Percentiles rank a stretch among this genome's conserved stretches.
phyloP scores from a whole-genome alignment of 2,888 invertebrate genomes.

The Drosophila pseudotalamancana region DNA sequence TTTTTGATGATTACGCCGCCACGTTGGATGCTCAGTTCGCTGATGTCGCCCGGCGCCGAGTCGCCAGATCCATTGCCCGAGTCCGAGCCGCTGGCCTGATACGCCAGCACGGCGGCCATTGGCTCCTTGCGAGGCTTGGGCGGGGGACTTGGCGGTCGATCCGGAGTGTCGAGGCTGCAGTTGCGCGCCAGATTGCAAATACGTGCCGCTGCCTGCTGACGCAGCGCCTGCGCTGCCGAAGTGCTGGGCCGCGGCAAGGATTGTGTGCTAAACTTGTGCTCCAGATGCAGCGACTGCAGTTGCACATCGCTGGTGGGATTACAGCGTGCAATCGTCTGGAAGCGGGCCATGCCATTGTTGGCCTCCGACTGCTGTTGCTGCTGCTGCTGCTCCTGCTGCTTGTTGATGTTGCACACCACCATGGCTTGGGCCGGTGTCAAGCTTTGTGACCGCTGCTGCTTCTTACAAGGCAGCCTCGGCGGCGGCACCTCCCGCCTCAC shows the following conservation, averaged over 20 bases:
- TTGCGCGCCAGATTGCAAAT: conserved; percentile 75
- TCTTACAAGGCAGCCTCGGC: conserved; percentile 86
- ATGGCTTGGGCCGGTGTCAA: conserved; percentile 87
- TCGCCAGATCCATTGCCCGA: conserved; percentile 96
- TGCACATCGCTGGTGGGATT: conserved; percentile 75
- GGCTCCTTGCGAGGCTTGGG: conserved; percentile 87
- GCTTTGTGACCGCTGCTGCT: conserved; percentile 91
- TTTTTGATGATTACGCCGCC: conserved; percentile 89
- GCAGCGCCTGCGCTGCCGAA: conserved; percentile 83
- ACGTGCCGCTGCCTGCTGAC: conserved; percentile 85
- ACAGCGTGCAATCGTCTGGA: conserved; percentile 82
- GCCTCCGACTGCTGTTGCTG: conserved; percentile 50
- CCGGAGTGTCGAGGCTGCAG: conserved; percentile 85
- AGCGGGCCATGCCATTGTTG: conserved; percentile 60
- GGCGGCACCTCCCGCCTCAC: conserved; percentile 85
- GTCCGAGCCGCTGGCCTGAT: conserved; percentile 94
- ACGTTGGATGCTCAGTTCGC: conserved; percentile 70
- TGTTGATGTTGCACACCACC: conserved; percentile 73
- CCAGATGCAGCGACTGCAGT: conserved; percentile 76
- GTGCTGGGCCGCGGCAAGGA: conserved; percentile 85
- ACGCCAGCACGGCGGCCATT: conserved; percentile 86
- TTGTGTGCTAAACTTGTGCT: conserved; percentile 86
- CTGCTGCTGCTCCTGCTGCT: conserved; percentile 65
- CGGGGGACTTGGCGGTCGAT: conserved; percentile 85
- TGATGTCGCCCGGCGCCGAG: conserved; percentile 87